Evolutionary conservation across 2,113 vertebrate species (phyloP).

Genomic region (Chionis minor): DNA sequence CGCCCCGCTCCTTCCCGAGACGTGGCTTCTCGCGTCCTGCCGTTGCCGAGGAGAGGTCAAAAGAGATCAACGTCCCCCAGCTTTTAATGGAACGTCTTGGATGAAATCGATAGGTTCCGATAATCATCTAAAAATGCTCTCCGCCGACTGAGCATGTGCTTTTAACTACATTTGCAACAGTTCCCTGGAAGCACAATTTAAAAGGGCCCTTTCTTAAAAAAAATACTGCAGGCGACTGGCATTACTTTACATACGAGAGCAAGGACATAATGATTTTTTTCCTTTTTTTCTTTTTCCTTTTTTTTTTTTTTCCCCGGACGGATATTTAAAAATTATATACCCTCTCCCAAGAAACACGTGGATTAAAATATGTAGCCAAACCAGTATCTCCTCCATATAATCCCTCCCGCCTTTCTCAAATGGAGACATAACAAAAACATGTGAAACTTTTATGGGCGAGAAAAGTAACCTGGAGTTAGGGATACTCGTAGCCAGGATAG

Average conservation of each 20-base stretch:
- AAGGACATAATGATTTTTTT: not conserved
- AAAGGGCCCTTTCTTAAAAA: not conserved
- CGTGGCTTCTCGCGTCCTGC: not conserved
- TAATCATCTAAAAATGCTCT: not conserved
- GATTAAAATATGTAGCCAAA: slow-evolving; percentile 21
- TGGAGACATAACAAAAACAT: slow-evolving; percentile 63
- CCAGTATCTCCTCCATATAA: not conserved
- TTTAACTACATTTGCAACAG: not conserved
- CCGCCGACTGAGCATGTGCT: not conserved
- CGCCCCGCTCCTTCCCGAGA: not conserved
- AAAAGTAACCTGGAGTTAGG: slow-evolving; percentile 59
- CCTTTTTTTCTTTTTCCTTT: not conserved
- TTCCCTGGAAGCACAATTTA: not conserved
- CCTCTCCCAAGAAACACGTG: not conserved
- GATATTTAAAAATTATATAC: not conserved
- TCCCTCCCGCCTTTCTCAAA: slow-evolving; percentile 20
- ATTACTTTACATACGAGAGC: not conserved
- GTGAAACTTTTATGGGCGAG: slow-evolving; percentile 62
- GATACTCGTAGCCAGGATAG: slow-evolving; percentile 30
- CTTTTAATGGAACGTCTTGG: slow-evolving; percentile 37
- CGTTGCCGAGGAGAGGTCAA: not conserved
- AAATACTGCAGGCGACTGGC: not conserved
- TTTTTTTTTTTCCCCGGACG: not conserved
- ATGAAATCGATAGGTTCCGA: slow-evolving; percentile 42
- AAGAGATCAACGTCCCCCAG: not conserved